Percentiles rank a stretch among this genome's conserved stretches.
These are phyloP conservation scores for Poeciliopsis occidentalis DNA, from an alignment of 2,113 vertebrate genomes.

Conservation along the genomic window DNA sequence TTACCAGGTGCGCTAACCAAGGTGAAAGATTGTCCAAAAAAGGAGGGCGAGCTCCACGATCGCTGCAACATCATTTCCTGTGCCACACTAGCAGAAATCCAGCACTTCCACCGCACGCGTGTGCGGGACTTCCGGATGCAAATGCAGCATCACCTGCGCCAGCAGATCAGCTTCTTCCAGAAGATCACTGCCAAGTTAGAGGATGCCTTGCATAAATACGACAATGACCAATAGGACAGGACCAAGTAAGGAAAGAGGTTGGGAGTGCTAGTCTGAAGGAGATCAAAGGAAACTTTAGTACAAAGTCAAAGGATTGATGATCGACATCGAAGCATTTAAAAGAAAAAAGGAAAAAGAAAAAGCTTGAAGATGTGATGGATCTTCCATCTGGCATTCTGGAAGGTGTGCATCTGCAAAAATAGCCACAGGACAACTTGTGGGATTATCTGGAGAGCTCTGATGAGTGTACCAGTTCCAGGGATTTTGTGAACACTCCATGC, in stretches of 20 bases:
- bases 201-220: constrained; percentile 91
- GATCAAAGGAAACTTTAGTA: background rate
- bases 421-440: constrained; percentile 33
- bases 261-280: background rate
- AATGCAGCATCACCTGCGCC: constrained; percentile 95
- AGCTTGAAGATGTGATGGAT: constrained; percentile 7
- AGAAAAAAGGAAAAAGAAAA: constrained; percentile 6
- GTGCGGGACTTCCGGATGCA: constrained; percentile 95
- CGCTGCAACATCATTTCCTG: constrained; percentile 99
- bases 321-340: constrained; percentile 10
- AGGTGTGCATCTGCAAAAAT: constrained; percentile 20
- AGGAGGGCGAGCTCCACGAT: constrained; percentile 90
- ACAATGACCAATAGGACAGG: constrained; percentile 81
- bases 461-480: constrained; percentile 57
- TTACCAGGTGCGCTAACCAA: constrained; percentile 92
- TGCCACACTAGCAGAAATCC: constrained; percentile 95
- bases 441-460: constrained; percentile 47
- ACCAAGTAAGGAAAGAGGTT: background rate
- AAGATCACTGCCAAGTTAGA: constrained; percentile 96
- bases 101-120: constrained; percentile 95
- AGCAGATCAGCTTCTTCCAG: constrained; percentile 97
- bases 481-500: constrained; percentile 43
- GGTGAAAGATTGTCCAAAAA: constrained; percentile 92
- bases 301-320: constrained; percentile 17
- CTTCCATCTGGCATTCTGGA: constrained; percentile 1